These are phyloP conservation scores for Odontomachus brunneus DNA, from an alignment of 1,140 invertebrate genomes.

Conservation along the genomic window DNA sequence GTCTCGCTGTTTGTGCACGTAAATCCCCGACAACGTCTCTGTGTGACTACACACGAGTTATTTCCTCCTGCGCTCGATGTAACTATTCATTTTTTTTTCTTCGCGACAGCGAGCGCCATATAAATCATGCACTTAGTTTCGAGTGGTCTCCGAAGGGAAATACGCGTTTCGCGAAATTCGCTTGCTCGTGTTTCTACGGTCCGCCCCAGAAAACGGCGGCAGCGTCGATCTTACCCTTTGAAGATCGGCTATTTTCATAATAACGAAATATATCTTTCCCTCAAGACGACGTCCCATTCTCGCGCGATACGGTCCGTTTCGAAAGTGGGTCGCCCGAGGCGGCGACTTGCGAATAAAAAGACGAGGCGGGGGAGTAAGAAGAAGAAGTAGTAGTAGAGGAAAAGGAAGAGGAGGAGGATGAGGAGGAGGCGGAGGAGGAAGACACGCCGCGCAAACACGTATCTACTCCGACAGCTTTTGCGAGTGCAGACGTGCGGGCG, in stretches of 20 bases:
- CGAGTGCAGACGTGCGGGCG: constrained; percentile 4
- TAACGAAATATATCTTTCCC: constrained; percentile 52
- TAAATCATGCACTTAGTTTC: constrained; percentile 55
- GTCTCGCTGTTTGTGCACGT: neutral
- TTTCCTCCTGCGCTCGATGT: neutral
- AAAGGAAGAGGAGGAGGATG: constrained; percentile 27
- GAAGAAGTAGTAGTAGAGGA: constrained; percentile 24
- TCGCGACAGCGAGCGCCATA: constrained; percentile 15
- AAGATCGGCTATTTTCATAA: constrained; percentile 46
- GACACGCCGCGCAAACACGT: constrained; percentile 37
- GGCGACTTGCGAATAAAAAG: constrained; percentile 34
- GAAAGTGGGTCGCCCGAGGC: constrained; percentile 50
- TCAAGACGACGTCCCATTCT: constrained; percentile 30
- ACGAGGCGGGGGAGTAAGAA: constrained; percentile 25
- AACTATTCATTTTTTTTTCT: constrained; percentile 1
- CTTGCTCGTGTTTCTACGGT: constrained; percentile 47
- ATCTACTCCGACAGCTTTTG: constrained; percentile 4
- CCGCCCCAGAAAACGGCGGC: neutral
- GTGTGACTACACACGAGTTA: neutral
- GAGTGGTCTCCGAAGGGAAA: constrained; percentile 50
- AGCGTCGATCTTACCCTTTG: constrained; percentile 53
- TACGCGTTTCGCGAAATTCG: constrained; percentile 24
- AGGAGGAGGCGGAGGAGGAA: constrained; percentile 39
- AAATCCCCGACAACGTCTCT: neutral
- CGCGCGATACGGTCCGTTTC: constrained; percentile 36